phyloP scores from a whole-genome alignment of 2,888 invertebrate genomes.

The Torymus texanus region DNA sequence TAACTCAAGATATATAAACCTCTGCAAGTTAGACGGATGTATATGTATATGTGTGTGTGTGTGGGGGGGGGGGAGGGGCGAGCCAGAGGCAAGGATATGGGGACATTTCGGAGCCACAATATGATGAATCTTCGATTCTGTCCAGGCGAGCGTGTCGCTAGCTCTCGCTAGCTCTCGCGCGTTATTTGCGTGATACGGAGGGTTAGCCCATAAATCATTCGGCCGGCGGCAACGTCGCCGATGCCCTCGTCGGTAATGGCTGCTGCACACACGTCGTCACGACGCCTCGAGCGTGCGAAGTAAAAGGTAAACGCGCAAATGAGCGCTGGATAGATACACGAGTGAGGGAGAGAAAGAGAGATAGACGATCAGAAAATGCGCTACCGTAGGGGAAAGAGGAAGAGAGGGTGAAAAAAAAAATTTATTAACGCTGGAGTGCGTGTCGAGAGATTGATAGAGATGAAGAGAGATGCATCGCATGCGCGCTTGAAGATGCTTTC shows the following conservation, averaged over 20 bases:
- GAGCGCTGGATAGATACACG: not conserved
- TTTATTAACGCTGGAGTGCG: not conserved
- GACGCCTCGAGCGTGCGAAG: conserved; percentile 46
- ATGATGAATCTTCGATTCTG: conserved; percentile 63
- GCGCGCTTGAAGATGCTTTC: too few species aligned
- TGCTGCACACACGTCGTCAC: conserved; percentile 12
- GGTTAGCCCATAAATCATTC: conserved; percentile 39
- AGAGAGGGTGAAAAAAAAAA: too few species aligned
- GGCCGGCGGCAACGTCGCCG: not conserved
- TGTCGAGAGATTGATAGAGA: conserved; percentile 50
- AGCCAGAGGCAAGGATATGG: not conserved
- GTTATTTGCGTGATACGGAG: conserved; percentile 62
- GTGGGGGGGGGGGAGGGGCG: too few species aligned
- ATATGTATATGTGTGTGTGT: too few species aligned
- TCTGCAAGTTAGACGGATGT: too few species aligned
- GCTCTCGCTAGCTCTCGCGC: conserved; percentile 22
- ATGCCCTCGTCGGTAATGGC: not conserved
- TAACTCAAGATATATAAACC: too few species aligned
- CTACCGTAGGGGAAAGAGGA: too few species aligned
- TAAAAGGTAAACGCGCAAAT: conserved; percentile 52
- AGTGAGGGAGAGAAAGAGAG: not conserved
- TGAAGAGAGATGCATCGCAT: conserved; percentile 22
- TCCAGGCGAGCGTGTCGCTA: conserved; percentile 49
- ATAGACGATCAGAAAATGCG: too few species aligned
- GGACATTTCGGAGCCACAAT: conserved; percentile 59